Base-by-base conservation (phyloP, 2,113 vertebrate species). In the Arenaria interpres region DNA sequence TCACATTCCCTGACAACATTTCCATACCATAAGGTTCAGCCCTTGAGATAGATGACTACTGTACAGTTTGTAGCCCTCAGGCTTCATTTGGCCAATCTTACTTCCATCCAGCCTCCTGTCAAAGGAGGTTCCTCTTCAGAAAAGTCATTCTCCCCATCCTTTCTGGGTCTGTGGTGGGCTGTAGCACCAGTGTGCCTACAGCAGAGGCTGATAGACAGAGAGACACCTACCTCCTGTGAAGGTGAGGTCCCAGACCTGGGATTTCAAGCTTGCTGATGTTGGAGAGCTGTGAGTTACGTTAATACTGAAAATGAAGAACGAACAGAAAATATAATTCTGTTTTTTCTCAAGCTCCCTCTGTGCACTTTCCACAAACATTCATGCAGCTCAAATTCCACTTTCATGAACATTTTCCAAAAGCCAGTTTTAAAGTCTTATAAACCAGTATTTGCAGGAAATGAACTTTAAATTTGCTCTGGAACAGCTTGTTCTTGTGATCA, bases 401-500 rank as follows among this genome's bases (percentile, higher is more conserved):
- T 7, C 41, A 32, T 51, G 56, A 45, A 39, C 71, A 45, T 90
- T 95, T 86, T 78, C 54, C 64, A 92, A 87, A 80, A 46, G 62
- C 56, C 85, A 69, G 16, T n/a, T 93, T 72, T 50, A 66, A 95
- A 88, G 93, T 60, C 74, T 88, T 59, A 85, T 89, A 81, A 79
- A 59, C 60, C 51, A 22, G 27, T 25, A 82, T 75, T 82, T 93
- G 60, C 88, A 93, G 84, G 84, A 96, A 95, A 92, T 89, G 28
- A 88, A 37, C 45, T 88, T 96, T 32, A 76, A 64, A 87, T 92
- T 90, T 95, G 32, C n/a, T 96, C 77, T 90, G 74, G 68, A 92
- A 62, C 84, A 81, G 28, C 46, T 62, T 51, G 41, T 60, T 77
- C 73, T 92, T 71, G 45, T 23, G 27, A 51, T 22, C 46, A 41